Base-by-base conservation (phyloP, 1,140 invertebrate species). In the Drosophila punjabiensis region DNA sequence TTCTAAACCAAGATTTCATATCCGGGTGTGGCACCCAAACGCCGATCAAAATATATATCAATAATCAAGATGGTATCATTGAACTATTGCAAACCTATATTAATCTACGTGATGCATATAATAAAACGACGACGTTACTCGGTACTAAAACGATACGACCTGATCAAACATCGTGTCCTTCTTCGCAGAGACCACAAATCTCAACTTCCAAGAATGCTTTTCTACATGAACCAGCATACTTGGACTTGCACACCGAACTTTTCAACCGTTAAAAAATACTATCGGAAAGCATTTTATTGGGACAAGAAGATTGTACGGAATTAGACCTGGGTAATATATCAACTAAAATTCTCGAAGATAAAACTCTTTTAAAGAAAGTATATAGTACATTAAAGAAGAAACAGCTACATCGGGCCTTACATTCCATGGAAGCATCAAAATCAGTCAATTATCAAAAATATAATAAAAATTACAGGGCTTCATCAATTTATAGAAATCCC, bases 1-100 rank as follows among this genome's bases (percentile, higher is more conserved):
- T 47, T 95, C 95, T 63, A 96, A 97, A 87, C 95, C 96, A 0
- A 95, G 95, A 47, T 98, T 98, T 81, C 96, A 0, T 97, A 96
- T 92, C 96, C 96, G 0, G 96, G 96, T 0, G 95, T 95, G 9
- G 43, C 59, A 93, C 94, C 65, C 0, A 78, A 41, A 39, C 93
- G 94, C 14, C 94, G 94, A 5, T 6, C 96, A 95, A 30, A 96
- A 95, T 70, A 37, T 55, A 76, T 50, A n/a, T 37, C 16, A 41
- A 79, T 18, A 90, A 79, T 64, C 63, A 74, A 20, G 79, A 92
- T 73, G 59, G 74, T 10, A 64, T 76, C 16, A 82, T 92, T 41
- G 81, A 85, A 11, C 37, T 93, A 13, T 63, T 93, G 32, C 82
- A 93, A 56, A 67, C 69, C 3, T 91, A 82, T 81, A 65, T 93